Conservation (phyloP, 2,113 vertebrate species). For the Rhinoptilus africanus region DNA sequence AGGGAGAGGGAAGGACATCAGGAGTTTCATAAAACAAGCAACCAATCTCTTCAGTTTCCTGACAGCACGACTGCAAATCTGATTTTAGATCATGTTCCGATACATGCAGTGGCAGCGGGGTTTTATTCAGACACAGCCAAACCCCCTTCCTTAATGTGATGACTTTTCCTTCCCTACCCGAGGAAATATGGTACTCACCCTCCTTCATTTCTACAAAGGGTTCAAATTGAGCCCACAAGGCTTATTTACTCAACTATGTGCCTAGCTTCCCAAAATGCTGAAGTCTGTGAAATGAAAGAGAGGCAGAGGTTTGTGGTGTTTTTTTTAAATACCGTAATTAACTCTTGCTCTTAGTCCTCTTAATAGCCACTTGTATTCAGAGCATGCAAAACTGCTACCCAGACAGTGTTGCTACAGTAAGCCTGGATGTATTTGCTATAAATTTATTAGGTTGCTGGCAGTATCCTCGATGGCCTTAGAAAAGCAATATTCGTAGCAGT, state of each 20-base stretch:
- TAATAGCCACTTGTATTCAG: neutral
- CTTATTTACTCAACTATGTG: neutral
- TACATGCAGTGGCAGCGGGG: neutral
- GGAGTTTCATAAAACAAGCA: neutral
- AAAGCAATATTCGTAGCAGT: neutral
- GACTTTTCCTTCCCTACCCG: neutral
- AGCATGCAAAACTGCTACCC: neutral
- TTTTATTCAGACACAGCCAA: neutral
- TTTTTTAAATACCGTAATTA: neutral
- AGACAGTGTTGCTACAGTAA: neutral
- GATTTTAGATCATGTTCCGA: neutral
- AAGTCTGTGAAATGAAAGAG: neutral
- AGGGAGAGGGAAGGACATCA: neutral
- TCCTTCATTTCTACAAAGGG: neutral
- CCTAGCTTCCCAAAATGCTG: neutral
- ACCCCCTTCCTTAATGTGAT: neutral
- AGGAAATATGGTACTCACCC: neutral
- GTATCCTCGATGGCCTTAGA: neutral
- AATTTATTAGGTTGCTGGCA: neutral
- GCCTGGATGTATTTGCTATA: neutral
- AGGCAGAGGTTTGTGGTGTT: neutral
- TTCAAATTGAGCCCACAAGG: neutral
- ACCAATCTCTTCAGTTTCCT: neutral
- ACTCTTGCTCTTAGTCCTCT: neutral
- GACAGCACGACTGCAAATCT: neutral